Evolutionary conservation across 2,797 vertebrate genomes (phyloP), one percentile per base, ranked within the genome.

Genomic region (Halcyon leucocephala): DNA sequence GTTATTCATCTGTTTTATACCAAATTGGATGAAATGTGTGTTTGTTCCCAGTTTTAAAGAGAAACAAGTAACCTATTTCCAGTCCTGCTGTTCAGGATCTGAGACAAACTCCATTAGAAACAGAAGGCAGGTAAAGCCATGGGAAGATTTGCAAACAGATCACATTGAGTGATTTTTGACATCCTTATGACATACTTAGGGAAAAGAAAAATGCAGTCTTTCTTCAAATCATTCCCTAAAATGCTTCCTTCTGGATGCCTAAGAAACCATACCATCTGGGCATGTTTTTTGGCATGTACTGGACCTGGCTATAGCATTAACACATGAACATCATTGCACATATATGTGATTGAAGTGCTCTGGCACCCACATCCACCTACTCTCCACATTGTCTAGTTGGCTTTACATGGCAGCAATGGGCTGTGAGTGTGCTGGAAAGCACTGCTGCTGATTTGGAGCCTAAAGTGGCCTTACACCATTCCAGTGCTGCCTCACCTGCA

Each of bases 371-470:
- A 2, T 35, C 31, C 28, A 31, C 29, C 28, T 41, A 2, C 5
- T 44, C 14, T 72, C 31, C 4, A 1, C 20, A 14, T 3, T 31
- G 2, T 25, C 15, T 25, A n/a, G 9, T 7, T 10, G 12, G 8
- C 2, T 3, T 60, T 29, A 78, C 70, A 6, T 0, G 2, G 19
- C 41, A 74, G 6, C 1, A 5, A 35, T 0, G 2, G 5, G 13
- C 4, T 0, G 0, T 0, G 0, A n/a, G 24, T 1, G 0, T 37
- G 5, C 14, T 1, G 0, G 4, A 20, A 70, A 49, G 17, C 24
- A 11, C 7, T 74, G 6, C 19, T 82, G 37, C 26, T 44, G 18
- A 17, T 19, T 10, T 14, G 18, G 21, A 0, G 4, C 15, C 31
- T 62, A 11, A 77, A 61, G 12, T 39, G 62, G 25, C 70, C 12